Conservation (phyloP, 2,113 vertebrate species). For the Silurus glanis region DNA sequence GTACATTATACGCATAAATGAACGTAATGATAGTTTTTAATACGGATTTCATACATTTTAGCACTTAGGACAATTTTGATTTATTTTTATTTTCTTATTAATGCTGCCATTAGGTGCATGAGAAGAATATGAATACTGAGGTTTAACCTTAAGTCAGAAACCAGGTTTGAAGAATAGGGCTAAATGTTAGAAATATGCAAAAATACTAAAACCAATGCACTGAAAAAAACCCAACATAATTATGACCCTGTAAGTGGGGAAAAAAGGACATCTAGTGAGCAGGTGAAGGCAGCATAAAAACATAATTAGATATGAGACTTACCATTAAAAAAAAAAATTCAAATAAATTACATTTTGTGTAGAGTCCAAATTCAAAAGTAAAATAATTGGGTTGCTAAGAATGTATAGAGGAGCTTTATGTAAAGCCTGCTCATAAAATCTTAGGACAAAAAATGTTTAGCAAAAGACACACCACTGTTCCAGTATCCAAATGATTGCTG, state of each 20-base stretch:
- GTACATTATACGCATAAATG: background rate
- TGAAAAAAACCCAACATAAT: background rate
- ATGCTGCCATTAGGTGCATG: background rate
- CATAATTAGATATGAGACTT: background rate
- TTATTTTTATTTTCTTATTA: background rate
- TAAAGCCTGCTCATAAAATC: slow-evolving; percentile 43
- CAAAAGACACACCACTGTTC: slow-evolving; percentile 43
- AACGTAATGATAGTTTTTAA: too few relatives aligned
- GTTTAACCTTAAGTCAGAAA: background rate
- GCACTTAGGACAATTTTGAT: background rate
- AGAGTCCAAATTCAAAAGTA: slow-evolving; percentile 18
- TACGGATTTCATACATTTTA: background rate
- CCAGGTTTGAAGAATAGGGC: background rate
- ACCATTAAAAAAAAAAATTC: background rate
- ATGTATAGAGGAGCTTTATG: slow-evolving; percentile 39
- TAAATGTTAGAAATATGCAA: background rate
- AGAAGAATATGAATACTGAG: background rate
- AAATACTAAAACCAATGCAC: background rate
- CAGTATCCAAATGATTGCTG: background rate
- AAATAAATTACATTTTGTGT: background rate
- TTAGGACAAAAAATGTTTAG: slow-evolving; percentile 37
- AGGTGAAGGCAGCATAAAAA: background rate
- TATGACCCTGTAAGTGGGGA: background rate
- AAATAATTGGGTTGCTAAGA: background rate
- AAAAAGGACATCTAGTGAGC: background rate